Evolutionary conservation across 2,113 vertebrate species (phyloP).

Genomic region (Sceloporus tristichus): DNA sequence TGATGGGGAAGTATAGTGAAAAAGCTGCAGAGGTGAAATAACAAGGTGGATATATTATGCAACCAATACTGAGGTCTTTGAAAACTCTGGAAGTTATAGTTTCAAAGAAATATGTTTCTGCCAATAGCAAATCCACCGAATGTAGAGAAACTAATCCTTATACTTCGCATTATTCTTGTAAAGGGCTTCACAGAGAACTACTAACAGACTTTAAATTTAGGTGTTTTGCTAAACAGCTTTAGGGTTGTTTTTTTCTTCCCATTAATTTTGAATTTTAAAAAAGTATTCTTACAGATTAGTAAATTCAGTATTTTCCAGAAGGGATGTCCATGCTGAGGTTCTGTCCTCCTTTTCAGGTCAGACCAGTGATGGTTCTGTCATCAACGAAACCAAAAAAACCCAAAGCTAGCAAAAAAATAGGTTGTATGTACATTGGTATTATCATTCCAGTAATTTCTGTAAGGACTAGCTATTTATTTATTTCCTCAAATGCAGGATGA

Average conservation of each 20-base stretch:
- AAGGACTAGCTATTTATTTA: neutral
- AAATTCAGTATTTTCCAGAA: neutral
- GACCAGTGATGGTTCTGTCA: conserved; percentile 14
- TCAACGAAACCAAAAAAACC: conserved; percentile 4
- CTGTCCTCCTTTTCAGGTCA: conserved; percentile 8
- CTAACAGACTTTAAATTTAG: neutral
- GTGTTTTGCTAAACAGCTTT: conserved; percentile 28
- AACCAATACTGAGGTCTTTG: neutral
- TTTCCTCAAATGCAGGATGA: conserved; percentile 32
- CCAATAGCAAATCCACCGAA: conserved; percentile 39
- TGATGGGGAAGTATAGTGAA: conserved; percentile 22
- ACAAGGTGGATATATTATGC: conserved; percentile 54
- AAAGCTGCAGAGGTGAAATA: conserved; percentile 52
- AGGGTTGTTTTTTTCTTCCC: conserved; percentile 33
- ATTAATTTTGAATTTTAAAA: conserved; percentile 44
- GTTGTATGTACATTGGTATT: conserved; percentile 27
- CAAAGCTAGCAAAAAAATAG: conserved; percentile 37
- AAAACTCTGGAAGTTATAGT: neutral
- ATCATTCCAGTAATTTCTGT: neutral
- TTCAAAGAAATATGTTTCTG: conserved; percentile 50
- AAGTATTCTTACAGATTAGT: neutral
- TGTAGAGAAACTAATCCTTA: conserved; percentile 41
- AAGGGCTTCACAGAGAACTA: conserved; percentile 53
- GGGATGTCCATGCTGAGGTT: neutral
- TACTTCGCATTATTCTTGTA: conserved; percentile 52